These are phyloP conservation scores for Pristis pectinata DNA, from an alignment of 2,797 vertebrate species.

Conservation along the genomic window DNA sequence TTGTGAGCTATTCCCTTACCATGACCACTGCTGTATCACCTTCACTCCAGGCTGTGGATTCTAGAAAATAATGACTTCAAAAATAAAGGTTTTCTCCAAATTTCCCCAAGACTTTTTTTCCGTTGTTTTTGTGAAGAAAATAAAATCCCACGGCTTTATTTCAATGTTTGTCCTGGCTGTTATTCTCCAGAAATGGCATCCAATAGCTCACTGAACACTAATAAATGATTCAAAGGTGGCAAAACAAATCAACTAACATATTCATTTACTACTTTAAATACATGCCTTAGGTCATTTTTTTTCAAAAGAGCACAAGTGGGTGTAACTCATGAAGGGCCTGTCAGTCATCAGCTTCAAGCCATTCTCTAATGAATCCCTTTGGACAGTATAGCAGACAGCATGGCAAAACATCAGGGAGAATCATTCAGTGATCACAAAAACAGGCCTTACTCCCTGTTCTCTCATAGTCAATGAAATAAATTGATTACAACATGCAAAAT, in stretches of 20 bases:
- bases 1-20: background rate
- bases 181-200: background rate
- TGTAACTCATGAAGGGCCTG: background rate
- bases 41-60: background rate
- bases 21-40: background rate
- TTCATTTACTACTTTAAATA: background rate
- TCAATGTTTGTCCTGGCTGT: background rate
- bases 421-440: background rate
- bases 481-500: background rate
- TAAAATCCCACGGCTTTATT: background rate
- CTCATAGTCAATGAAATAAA: background rate
- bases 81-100: background rate
- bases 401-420: background rate
- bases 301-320: background rate
- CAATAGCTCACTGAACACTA: background rate
- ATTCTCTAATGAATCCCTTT: background rate
- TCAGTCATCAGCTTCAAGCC: background rate
- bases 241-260: background rate
- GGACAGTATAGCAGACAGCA: background rate
- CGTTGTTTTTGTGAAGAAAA: background rate
- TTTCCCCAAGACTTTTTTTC: background rate
- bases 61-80: background rate
- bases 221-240: background rate
- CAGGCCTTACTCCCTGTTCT: background rate
- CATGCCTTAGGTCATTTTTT: background rate